Evolutionary conservation across 2,797 vertebrate genomes (phyloP).

Genomic region (Cyprinodon diabolis): DNA sequence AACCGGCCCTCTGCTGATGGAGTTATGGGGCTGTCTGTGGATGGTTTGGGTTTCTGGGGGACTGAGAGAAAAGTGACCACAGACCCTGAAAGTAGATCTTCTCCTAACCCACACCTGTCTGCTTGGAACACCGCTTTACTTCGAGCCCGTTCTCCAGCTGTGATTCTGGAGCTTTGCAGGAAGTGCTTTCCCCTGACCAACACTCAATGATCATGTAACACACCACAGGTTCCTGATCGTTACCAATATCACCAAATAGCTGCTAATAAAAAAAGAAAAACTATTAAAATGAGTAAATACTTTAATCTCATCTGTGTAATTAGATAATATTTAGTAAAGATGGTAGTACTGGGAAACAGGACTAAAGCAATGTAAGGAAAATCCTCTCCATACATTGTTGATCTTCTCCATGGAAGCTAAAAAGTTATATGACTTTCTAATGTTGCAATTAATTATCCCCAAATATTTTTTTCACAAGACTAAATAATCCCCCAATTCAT

Average conservation of each 20-base stretch:
- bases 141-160: slow-evolving; percentile 70
- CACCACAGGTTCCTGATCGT: slow-evolving; percentile 42
- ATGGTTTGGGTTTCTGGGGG: slow-evolving; percentile 73
- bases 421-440: no score
- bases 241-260: slow-evolving; percentile 28
- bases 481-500: no score
- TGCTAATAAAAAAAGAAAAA: slow-evolving; percentile 32
- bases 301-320: background rate
- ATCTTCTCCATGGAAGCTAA: no score
- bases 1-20: slow-evolving; percentile 24
- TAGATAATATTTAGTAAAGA: background rate
- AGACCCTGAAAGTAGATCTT: slow-evolving; percentile 78
- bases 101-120: slow-evolving; percentile 75
- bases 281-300: background rate
- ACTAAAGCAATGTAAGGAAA: background rate
- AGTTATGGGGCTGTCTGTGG: slow-evolving; percentile 76
- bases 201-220: slow-evolving; percentile 72
- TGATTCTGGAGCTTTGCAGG: slow-evolving; percentile 67
- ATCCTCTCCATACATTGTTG: no score
- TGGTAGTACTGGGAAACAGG: background rate
- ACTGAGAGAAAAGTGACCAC: slow-evolving; percentile 54
- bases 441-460: no score
- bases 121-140: slow-evolving; percentile 63
- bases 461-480: no score
- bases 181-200: slow-evolving; percentile 75